Percentiles rank a stretch among this genome's conserved stretches.
phyloP scores from a whole-genome alignment of 2,888 invertebrate species.

The Cephus runcator region DNA sequence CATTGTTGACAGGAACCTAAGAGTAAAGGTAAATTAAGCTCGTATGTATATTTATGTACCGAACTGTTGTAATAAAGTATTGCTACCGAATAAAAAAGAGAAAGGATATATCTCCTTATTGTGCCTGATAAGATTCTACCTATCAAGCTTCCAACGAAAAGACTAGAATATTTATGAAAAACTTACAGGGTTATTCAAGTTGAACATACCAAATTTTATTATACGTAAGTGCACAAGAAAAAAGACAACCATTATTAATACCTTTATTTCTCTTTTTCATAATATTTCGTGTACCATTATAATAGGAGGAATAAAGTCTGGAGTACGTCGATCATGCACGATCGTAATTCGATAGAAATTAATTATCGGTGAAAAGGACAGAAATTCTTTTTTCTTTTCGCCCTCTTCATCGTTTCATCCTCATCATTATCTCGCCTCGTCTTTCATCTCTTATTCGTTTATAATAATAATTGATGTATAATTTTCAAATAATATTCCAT shows the following conservation, averaged over 20 bases:
- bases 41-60: slow-evolving; percentile 64
- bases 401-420: neutral
- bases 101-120: neutral
- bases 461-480: slow-evolving; percentile 5
- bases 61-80: slow-evolving; percentile 63
- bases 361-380: neutral
- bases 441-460: neutral
- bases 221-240: neutral
- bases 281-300: slow-evolving; percentile 52
- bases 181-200: neutral
- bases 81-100: slow-evolving; percentile 49
- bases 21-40: slow-evolving; percentile 50
- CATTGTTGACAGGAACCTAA: slow-evolving; percentile 37
- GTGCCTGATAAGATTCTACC: neutral
- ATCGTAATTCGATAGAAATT: slow-evolving; percentile 37
- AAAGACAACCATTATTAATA: neutral
- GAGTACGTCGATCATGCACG: slow-evolving; percentile 55
- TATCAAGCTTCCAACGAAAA: neutral
- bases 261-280: slow-evolving; percentile 40
- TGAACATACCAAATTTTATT: neutral
- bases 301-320: slow-evolving; percentile 57
- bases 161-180: no score
- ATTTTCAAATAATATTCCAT: slow-evolving; percentile 16
- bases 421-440: neutral
- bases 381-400: slow-evolving; percentile 23